Conservation (phyloP, 2,113 vertebrate species). For the Ahaetulla prasina region DNA sequence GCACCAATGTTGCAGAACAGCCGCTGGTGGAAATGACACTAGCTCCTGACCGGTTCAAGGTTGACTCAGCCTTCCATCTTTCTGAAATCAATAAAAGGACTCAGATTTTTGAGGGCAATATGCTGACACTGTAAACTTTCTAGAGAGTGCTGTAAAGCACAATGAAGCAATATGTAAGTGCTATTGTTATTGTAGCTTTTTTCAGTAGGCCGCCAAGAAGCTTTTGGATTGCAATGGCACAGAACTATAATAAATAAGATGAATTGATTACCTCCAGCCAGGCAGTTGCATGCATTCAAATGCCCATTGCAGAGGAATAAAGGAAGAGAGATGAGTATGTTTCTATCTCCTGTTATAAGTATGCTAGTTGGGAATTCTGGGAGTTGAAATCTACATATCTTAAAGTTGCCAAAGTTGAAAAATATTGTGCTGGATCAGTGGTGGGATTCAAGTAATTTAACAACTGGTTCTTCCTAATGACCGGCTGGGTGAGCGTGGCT, state of each 20-base stretch:
- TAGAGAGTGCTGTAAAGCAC: background rate
- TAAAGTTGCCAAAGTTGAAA: background rate
- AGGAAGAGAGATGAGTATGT: background rate
- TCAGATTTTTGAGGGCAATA: background rate
- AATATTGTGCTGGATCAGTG: background rate
- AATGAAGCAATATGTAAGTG: background rate
- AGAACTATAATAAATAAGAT: background rate
- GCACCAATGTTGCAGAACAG: background rate
- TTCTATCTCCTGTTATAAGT: background rate
- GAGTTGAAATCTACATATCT: background rate
- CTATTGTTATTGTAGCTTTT: background rate
- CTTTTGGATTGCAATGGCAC: background rate
- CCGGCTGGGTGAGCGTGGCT: too few species aligned
- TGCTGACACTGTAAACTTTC: background rate
- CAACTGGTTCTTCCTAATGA: too few species aligned
- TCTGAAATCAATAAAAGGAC: background rate
- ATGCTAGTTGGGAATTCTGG: background rate
- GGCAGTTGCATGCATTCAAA: background rate
- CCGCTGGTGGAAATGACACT: background rate
- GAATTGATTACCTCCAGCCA: background rate
- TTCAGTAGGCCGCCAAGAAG: background rate
- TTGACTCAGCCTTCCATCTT: background rate
- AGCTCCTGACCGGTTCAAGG: background rate
- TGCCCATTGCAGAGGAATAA: background rate
- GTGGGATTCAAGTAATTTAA: too few species aligned